A percentile compares a stretch with the other conserved stretches of the same genome.
phyloP scores from a whole-genome alignment of 1,140 invertebrate genomes.

The Saccostrea cuccullata region DNA sequence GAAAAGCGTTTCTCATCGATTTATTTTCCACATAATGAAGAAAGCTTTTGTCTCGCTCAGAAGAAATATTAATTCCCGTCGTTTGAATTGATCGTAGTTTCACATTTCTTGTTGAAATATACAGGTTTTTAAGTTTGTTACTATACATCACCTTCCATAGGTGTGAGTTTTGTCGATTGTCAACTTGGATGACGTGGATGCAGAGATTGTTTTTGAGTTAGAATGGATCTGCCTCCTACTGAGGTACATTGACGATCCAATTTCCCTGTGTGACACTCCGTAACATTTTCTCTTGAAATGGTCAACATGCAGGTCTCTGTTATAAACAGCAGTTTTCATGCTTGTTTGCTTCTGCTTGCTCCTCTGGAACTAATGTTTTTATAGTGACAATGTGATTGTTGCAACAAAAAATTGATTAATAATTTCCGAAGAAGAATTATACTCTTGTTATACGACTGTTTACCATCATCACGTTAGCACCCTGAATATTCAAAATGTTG shows the following conservation, averaged over 20 bases:
- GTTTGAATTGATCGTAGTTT: slow-evolving; percentile 18
- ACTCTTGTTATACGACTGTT: background rate
- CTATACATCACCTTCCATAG: background rate
- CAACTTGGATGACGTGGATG: background rate
- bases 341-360: slow-evolving; percentile 13
- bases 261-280: background rate
- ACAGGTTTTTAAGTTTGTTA: slow-evolving; percentile 23
- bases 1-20: slow-evolving; percentile 22
- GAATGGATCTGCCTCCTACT: background rate
- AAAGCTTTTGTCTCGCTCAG: slow-evolving; percentile 26
- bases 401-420: slow-evolving; percentile 19
- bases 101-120: slow-evolving; percentile 16
- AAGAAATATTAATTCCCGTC: slow-evolving; percentile 30
- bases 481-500: slow-evolving; percentile 16
- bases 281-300: slow-evolving; percentile 20
- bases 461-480: background rate
- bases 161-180: background rate
- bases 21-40: slow-evolving; percentile 31
- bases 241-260: slow-evolving; percentile 20
- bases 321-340: background rate
- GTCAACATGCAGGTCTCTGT: background rate
- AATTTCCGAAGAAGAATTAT: background rate
- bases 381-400: slow-evolving; percentile 23
- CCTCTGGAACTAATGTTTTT: slow-evolving; percentile 4
- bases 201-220: slow-evolving; percentile 7